These are phyloP conservation scores for Probaryconus sp. DNA, from an alignment of 1,140 invertebrate species.

Conservation along the genomic window DNA sequence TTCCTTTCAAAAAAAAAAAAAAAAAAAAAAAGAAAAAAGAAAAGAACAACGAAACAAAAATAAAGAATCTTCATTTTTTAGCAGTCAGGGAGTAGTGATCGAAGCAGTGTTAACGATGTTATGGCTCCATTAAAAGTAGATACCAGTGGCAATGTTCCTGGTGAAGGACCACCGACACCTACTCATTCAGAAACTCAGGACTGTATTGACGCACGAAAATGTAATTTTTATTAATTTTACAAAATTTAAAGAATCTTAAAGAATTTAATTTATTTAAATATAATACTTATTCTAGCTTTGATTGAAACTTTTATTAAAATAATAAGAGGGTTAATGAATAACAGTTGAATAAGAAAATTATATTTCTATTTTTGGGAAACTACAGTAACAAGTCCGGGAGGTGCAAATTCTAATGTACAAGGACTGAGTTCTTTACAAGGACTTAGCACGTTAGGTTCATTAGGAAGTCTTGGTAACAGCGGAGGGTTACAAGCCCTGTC, in stretches of 20 bases:
- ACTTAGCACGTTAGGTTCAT: conserved; percentile 75
- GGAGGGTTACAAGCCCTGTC: conserved; percentile 77
- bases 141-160: conserved; percentile 77
- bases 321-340: background rate
- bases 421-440: conserved; percentile 79
- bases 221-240: conserved; percentile 68
- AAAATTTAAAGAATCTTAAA: background rate
- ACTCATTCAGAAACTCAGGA: conserved; percentile 85
- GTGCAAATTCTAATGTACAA: conserved; percentile 74
- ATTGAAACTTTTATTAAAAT: background rate
- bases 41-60: too few relatives aligned
- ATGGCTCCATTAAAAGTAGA: conserved; percentile 80
- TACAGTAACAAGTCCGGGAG: conserved; percentile 77
- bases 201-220: conserved; percentile 80
- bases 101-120: conserved; percentile 74
- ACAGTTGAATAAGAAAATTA: background rate
- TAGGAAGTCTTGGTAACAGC: conserved; percentile 77
- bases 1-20: too few relatives aligned
- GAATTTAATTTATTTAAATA: conserved; percentile 3
- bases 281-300: background rate
- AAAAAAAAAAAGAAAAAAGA: too few relatives aligned
- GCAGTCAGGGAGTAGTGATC: conserved; percentile 72
- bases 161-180: conserved; percentile 83
- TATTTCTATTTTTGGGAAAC: conserved; percentile 18
- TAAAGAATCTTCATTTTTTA: conserved; percentile 25